Conservation (phyloP, 2,797 vertebrate genomes). For the Phalanger gymnotis region DNA sequence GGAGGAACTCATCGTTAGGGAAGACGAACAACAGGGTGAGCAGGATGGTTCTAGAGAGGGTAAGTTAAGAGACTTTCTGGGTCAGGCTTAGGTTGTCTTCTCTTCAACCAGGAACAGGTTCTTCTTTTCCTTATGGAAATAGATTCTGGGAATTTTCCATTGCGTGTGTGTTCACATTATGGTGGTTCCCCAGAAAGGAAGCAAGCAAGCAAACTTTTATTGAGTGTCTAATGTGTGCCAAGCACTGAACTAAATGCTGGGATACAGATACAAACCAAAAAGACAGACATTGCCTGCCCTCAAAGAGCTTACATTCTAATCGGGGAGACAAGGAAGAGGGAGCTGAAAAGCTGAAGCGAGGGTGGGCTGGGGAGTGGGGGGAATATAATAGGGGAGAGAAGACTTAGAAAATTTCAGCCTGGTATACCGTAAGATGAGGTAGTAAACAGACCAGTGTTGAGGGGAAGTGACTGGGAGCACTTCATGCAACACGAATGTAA, state of each 20-base stretch:
- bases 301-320: not conserved
- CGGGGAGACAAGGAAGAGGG: not conserved
- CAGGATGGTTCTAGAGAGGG: constrained; percentile 52
- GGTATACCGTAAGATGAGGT: not conserved
- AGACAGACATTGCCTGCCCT: not conserved
- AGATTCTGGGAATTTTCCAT: not conserved
- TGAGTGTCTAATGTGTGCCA: accelerated
- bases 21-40: constrained; percentile 65
- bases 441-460: not conserved
- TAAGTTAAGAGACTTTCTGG: constrained; percentile 59
- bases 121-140: not conserved
- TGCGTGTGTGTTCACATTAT: accelerated
- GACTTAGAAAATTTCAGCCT: not conserved
- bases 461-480: not conserved
- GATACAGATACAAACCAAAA: not conserved
- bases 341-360: not conserved
- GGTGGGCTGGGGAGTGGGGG: not conserved
- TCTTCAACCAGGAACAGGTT: not conserved
- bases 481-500: not conserved
- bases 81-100: accelerated
- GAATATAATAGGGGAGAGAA: not conserved
- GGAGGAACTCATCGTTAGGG: constrained; percentile 80
- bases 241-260: not conserved
- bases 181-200: not conserved
- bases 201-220: not conserved